Conservation (phyloP, 2,888 invertebrate species). For the Xylota segnis region DNA sequence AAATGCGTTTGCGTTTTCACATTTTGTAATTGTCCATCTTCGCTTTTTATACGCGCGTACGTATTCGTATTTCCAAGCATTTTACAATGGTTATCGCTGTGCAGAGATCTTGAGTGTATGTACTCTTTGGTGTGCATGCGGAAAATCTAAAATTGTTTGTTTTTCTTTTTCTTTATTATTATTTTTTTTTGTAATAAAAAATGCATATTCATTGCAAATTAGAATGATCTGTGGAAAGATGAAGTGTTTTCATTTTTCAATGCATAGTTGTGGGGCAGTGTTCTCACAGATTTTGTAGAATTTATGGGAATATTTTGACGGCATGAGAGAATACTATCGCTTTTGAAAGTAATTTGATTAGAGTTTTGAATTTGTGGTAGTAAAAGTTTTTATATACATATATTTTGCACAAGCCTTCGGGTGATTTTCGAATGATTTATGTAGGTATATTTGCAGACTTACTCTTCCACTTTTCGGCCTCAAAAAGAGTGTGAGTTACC, state of each 20-base stretch:
- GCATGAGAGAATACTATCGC: no score
- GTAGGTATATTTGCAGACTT: no score
- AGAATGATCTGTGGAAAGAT: conserved; percentile 41
- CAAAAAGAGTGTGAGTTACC: no score
- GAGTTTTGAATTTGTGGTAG: no score
- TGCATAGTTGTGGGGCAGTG: not conserved
- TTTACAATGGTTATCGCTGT: conserved; percentile 33
- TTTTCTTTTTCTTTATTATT: not conserved
- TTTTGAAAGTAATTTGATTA: no score
- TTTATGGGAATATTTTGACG: no score
- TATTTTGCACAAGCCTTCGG: no score
- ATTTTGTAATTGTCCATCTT: conserved; percentile 73
- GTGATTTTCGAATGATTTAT: no score
- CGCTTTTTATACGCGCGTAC: conserved; percentile 35
- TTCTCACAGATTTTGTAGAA: not conserved
- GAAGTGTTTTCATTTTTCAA: conserved; percentile 16
- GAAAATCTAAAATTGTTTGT: conserved; percentile 40
- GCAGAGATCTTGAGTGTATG: conserved; percentile 32
- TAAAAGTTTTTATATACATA: no score
- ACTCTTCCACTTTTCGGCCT: no score
- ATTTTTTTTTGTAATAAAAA: conserved; percentile 6
- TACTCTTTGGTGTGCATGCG: conserved; percentile 33
- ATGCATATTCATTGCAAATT: conserved; percentile 58
- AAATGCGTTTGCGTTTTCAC: conserved; percentile 67
- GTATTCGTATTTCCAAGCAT: conserved; percentile 3